A percentile compares a stretch with the other conserved stretches of the same genome.
Evolutionary conservation across 2,113 vertebrate genomes (phyloP).

Genomic region (Thamnophis sirtalis): DNA sequence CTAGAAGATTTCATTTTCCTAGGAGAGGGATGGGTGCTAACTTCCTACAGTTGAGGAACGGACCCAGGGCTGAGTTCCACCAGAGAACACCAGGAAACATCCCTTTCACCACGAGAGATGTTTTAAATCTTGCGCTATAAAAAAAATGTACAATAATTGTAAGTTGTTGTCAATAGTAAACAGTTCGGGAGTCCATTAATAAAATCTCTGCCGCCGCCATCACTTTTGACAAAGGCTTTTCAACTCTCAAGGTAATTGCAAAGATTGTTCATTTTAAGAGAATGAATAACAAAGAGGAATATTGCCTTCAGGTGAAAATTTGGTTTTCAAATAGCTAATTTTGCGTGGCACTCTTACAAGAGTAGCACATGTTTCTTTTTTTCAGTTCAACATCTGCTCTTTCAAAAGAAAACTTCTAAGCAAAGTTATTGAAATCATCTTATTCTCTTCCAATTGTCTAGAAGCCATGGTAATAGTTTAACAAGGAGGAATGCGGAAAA

Average conservation of each 20-base stretch:
- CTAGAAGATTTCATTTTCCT: too few relatives aligned
- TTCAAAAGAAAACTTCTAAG: conserved; percentile 19
- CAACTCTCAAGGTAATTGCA: conserved; percentile 20
- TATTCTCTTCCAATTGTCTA: background rate
- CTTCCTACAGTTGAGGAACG: background rate
- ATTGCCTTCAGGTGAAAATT: background rate
- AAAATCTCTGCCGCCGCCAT: background rate
- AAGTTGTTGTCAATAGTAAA: conserved; percentile 18
- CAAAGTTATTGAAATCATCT: background rate
- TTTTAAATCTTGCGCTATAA: background rate
- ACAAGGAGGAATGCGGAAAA: background rate
- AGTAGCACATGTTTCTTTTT: background rate
- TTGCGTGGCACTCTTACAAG: conserved; percentile 7
- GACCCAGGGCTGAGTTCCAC: background rate
- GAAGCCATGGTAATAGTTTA: background rate
- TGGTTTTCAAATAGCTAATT: conserved; percentile 27
- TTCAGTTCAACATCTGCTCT: conserved; percentile 11
- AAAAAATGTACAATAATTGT: conserved; percentile 21
- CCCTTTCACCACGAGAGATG: conserved; percentile 5
- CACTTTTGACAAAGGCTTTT: background rate
- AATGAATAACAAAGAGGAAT: conserved; percentile 33
- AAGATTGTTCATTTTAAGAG: conserved; percentile 25
- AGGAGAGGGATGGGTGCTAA: too few relatives aligned
- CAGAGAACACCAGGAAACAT: background rate
- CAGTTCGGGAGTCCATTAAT: conserved; percentile 19